Evolutionary conservation across 2,113 vertebrate genomes (phyloP).

Genomic region (Ammodytes marinus): DNA sequence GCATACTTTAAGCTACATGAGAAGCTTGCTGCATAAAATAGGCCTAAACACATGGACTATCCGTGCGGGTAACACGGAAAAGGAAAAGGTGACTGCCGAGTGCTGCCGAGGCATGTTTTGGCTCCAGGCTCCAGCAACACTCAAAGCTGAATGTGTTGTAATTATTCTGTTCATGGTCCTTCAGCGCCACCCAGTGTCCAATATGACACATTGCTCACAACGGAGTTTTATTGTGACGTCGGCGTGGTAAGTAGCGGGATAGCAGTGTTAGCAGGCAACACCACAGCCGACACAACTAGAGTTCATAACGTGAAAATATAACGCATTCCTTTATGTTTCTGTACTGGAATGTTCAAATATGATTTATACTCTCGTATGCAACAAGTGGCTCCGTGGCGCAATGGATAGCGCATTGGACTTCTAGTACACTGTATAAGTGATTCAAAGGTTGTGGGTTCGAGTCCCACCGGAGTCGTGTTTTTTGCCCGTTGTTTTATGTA

Average conservation of each 20-base stretch:
- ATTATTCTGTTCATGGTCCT: neutral
- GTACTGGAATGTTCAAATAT: neutral
- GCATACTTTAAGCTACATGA: no score
- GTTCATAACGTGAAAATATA: no score
- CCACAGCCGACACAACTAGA: neutral
- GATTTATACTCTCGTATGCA: rapidly evolving
- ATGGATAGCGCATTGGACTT: conserved; percentile 88
- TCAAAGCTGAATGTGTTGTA: no score
- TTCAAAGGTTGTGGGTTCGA: conserved; percentile 88
- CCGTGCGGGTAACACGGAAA: no score
- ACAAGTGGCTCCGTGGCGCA: conserved; percentile 87
- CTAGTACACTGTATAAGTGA: conserved; percentile 65
- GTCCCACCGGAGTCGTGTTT: conserved; percentile 84
- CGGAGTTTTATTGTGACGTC: neutral
- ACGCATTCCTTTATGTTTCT: no score
- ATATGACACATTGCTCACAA: neutral
- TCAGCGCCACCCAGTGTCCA: conserved; percentile 33
- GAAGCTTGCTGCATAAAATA: no score
- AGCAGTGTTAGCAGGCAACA: rapidly evolving
- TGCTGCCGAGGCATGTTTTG: no score
- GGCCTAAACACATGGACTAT: no score
- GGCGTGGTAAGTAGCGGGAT: no score
- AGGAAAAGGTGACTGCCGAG: no score
- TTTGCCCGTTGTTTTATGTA: no score
- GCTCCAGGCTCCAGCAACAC: no score